Conservation (phyloP, 35 echinoderm and acorn worm genomes). For the Stichopus chloronotus region DNA sequence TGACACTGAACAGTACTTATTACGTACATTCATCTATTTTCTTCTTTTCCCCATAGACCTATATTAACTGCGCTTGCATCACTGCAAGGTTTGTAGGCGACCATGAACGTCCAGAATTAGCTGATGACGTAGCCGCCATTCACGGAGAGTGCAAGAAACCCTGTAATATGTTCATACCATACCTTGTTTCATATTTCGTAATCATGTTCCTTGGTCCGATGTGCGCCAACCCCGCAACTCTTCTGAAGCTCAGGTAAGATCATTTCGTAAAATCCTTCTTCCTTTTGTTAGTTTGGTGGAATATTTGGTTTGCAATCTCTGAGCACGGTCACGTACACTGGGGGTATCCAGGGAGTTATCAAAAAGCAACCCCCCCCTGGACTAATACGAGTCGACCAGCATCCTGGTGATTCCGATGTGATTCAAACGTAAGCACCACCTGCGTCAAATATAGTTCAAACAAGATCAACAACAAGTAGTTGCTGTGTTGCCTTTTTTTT, state of each 20-base stretch:
- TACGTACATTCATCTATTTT: not conserved
- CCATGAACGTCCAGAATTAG: not conserved
- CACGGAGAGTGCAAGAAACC: constrained; percentile 25
- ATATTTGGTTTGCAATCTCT: too few relatives aligned
- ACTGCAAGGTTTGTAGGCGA: not conserved
- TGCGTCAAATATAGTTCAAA: too few relatives aligned
- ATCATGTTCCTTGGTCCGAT: constrained; percentile 45
- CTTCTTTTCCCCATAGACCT: not conserved
- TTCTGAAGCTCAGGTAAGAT: constrained; percentile 43
- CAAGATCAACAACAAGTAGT: too few relatives aligned
- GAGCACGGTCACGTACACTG: too few relatives aligned
- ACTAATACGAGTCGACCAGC: too few relatives aligned
- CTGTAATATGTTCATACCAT: constrained; percentile 47
- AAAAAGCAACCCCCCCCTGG: too few relatives aligned
- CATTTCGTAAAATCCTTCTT: not conserved
- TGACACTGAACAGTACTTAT: not conserved
- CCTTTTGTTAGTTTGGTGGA: not conserved
- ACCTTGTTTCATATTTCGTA: constrained; percentile 29
- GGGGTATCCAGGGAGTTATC: too few relatives aligned
- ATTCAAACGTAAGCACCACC: too few relatives aligned
- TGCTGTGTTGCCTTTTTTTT: too few relatives aligned
- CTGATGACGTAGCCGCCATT: not conserved
- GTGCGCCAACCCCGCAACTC: constrained; percentile 48
- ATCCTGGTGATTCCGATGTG: too few relatives aligned
- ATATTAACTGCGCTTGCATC: constrained; percentile 16